Base-by-base conservation (phyloP, 2,113 vertebrate species). In the Scophthalmus maximus region DNA sequence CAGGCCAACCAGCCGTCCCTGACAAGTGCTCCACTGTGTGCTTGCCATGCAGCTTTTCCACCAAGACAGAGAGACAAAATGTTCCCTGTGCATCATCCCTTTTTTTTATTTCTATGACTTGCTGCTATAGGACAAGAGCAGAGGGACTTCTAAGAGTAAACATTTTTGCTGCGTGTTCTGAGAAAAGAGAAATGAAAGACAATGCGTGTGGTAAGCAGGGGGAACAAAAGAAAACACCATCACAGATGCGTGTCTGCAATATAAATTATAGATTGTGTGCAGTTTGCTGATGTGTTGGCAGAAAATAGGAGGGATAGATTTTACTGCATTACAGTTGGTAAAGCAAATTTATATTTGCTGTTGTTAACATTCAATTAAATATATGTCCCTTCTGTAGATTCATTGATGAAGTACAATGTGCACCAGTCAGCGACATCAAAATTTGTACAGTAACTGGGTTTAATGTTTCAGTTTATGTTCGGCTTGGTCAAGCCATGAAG, bases 181-280 rank as follows among this genome's bases (percentile, higher is more conserved):
- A 22, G 26, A 69, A 71, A 70, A 64, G n/a, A 8, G 30, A 76
- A 81, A 79, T 70, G 11, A 84, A 79, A 62, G 66, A 75, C 44
- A 71, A 59, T 27, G 40, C 44, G 73, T 59, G 81, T 25, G n/a
- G 15, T 5, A 36, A 49, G 23, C 40, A 36, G 34, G 40, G 17
- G 6, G 18, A 67, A 53, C n/a, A 56, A 75, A 26, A 63, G 51
- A 44, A 71, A 75, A 72, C 47, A 56, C 63, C 49, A n/a, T n/a
- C n/a, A 61, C 53, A 76, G 63, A 75, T 38, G 34, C 9, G 6
- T 36, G 59, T 42, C 27, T 78, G 66, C 60, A 40, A 69, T 49
- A 69, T 87, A 57, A 78, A 83, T 81, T 23, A 78, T 76, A 52
- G 49, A 83, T 80, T 57, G n/a, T 60, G 47, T 58, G 50, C 62